Conservation (phyloP, 2,113 vertebrate genomes). For the Lates calcarifer region DNA sequence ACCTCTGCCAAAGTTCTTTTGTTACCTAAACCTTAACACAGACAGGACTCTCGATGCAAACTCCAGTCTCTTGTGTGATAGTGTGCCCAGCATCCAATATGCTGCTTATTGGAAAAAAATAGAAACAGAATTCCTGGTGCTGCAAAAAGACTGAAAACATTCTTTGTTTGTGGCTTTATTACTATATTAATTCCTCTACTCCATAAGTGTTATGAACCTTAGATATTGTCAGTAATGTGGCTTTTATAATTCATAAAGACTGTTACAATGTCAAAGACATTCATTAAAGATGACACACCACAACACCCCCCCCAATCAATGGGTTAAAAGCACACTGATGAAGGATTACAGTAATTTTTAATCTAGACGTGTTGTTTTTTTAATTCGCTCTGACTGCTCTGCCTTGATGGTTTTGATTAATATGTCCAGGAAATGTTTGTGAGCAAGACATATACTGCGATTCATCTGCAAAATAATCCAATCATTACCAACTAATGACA, state of each 20-base stretch:
- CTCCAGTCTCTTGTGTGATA: too few relatives aligned
- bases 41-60: too few relatives aligned
- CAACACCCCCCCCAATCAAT: constrained; percentile 59
- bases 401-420: constrained; percentile 99
- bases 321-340: constrained; percentile 92
- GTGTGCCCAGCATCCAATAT: too few relatives aligned
- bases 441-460: constrained; percentile 98
- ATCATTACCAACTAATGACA: constrained; percentile 99
- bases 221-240: constrained; percentile 12
- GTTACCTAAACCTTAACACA: too few relatives aligned
- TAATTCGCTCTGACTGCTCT: constrained; percentile 95
- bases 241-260: constrained; percentile 32
- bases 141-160: not conserved
- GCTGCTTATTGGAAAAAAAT: too few relatives aligned
- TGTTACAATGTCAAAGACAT: constrained; percentile 51
- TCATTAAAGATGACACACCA: constrained; percentile 46
- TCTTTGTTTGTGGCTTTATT: not conserved
- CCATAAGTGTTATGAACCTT: not conserved
- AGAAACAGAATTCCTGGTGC: not conserved
- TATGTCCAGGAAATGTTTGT: constrained; percentile 96
- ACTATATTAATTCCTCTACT: not conserved
- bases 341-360: constrained; percentile 96
- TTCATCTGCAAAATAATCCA: constrained; percentile 99
- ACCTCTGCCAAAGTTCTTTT: too few relatives aligned
- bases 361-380: constrained; percentile 94